phyloP scores from a whole-genome alignment of 35 echinoderm and acorn worm genomes.

The Apostichopus parvimensis region DNA sequence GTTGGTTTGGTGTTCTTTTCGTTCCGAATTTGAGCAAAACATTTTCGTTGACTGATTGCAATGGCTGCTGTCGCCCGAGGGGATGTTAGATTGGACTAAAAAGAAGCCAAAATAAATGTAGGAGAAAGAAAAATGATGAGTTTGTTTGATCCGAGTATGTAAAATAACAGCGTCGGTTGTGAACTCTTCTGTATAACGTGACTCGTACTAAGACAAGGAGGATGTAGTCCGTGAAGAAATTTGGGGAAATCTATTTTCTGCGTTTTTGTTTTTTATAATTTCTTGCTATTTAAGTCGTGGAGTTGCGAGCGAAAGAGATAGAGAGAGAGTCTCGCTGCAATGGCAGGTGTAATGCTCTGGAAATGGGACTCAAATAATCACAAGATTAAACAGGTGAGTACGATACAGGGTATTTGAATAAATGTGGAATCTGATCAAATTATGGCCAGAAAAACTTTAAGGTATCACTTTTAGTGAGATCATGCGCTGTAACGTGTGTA shows the following conservation, averaged over 20 bases:
- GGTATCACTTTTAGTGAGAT: too few relatives aligned
- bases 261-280: too few relatives aligned
- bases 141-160: too few relatives aligned
- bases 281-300: background rate
- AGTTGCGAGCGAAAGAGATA: background rate
- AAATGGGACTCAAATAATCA: constrained; percentile 39
- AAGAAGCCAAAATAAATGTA: background rate
- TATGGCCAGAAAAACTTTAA: too few relatives aligned
- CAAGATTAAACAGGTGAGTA: constrained; percentile 41
- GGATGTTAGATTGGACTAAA: background rate
- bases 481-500: too few relatives aligned
- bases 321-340: background rate
- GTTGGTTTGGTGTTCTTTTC: background rate
- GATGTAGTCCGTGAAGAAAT: too few relatives aligned
- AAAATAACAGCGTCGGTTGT: too few relatives aligned
- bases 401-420: too few relatives aligned
- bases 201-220: too few relatives aligned
- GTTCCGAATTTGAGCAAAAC: background rate
- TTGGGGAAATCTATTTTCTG: too few relatives aligned
- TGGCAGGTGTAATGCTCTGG: constrained; percentile 35
- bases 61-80: constrained; percentile 7
- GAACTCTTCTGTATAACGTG: too few relatives aligned
- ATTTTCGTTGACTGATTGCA: background rate
- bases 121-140: background rate
- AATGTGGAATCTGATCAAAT: too few relatives aligned